These are phyloP conservation scores for Eudemis profundana DNA, from an alignment of 2,888 invertebrate species.

Conservation along the genomic window DNA sequence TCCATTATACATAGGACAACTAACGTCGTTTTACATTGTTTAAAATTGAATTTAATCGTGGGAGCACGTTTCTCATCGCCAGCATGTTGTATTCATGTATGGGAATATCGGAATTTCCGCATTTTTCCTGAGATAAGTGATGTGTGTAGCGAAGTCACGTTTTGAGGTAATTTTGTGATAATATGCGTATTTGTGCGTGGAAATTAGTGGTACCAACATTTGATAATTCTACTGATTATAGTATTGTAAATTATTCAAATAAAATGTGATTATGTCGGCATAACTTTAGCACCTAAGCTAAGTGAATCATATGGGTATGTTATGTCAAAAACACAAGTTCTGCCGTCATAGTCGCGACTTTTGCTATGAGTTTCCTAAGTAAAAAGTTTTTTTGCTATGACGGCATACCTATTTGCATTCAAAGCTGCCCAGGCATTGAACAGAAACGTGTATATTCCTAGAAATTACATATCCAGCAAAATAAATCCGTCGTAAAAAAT, in stretches of 20 bases:
- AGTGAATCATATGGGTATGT: too few species aligned
- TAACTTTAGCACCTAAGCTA: too few species aligned
- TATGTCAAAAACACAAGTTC: too few species aligned
- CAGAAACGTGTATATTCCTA: too few species aligned
- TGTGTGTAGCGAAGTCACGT: conserved; percentile 32
- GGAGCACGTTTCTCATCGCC: conserved; percentile 33
- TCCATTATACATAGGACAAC: not conserved
- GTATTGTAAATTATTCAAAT: not conserved
- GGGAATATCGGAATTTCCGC: conserved; percentile 37
- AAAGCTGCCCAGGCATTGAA: too few species aligned
- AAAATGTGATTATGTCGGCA: not conserved
- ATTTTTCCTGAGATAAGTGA: conserved; percentile 33
- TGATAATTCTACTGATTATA: conserved; percentile 15
- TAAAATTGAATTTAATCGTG: conserved; percentile 17
- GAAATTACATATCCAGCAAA: too few species aligned
- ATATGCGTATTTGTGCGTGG: conserved; percentile 32
- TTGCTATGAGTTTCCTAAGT: too few species aligned
- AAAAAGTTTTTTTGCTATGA: too few species aligned
- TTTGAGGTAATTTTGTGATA: conserved; percentile 26
- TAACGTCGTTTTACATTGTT: not conserved
- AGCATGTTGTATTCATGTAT: conserved; percentile 14
- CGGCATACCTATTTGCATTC: too few species aligned
- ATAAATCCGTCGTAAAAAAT: not conserved
- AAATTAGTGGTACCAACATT: conserved; percentile 9
- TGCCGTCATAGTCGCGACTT: too few species aligned